Evolutionary conservation across 2,888 invertebrate genomes (phyloP).

Genomic region (Stenodera caucasica): DNA sequence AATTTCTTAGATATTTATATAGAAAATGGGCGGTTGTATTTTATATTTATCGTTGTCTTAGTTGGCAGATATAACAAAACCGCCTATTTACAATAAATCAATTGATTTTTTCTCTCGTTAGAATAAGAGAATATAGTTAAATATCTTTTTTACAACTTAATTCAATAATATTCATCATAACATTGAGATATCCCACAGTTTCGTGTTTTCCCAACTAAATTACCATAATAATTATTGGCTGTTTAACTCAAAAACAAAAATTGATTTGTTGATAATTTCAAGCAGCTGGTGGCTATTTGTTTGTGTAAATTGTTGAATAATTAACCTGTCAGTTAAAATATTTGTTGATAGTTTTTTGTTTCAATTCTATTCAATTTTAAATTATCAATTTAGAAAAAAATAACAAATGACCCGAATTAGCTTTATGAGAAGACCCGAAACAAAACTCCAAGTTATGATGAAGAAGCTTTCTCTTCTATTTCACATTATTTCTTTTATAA

Average conservation of each 20-base stretch:
- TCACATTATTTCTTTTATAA: neutral
- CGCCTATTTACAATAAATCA: neutral
- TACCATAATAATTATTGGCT: neutral
- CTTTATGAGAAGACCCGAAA: neutral
- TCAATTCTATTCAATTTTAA: too few species aligned
- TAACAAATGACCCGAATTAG: neutral
- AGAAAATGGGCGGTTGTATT: slow-evolving; percentile 4
- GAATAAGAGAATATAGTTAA: too few species aligned
- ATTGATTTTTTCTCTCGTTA: neutral
- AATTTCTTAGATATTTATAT: neutral
- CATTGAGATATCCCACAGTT: neutral
- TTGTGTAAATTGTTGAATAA: neutral
- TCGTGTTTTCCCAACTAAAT: neutral
- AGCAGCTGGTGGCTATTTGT: slow-evolving; percentile 1
- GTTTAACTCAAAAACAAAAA: neutral
- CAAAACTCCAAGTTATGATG: neutral
- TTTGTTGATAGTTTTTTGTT: neutral
- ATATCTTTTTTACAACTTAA: too few species aligned
- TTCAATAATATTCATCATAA: neutral
- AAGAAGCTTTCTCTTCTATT: neutral
- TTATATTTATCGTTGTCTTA: neutral
- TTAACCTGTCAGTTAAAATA: neutral
- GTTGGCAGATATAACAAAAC: neutral
- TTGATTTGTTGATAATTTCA: neutral
- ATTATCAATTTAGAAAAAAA: neutral